Evolutionary conservation across 2,113 vertebrate species (phyloP), one percentile per base, ranked within the genome.

Genomic region (Triplophysa rosa): DNA sequence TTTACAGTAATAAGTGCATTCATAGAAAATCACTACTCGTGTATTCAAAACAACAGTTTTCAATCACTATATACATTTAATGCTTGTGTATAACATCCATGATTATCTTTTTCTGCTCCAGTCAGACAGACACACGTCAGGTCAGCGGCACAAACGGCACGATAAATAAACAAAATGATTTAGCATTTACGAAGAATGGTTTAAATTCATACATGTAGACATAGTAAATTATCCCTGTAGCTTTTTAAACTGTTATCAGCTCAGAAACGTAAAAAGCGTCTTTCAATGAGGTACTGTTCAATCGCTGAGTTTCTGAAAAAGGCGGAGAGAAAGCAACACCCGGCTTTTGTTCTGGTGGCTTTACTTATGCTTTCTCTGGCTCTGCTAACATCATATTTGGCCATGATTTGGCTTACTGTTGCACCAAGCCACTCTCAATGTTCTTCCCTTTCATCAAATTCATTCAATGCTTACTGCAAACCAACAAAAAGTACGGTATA

Each of bases 401-500:
- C 70, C 24, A 26, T 33, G 54, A 45, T 67, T 61, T 61, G 40
- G 63, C 66, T 80, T 75, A 61, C 11, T 23, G 47, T 72, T 61
- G 29, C 67, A 77, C 52, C 47, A 17, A 76, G 23, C 49, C 59
- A 17, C 24, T 26, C 5, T 59, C 67, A 66, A 52, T 23, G 52
- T 52, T 66, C 54, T 58, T 56, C 21, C 17, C 52, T 33, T 63
- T 56, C 52, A 52, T 40, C 62, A 72, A 69, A 68, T 82, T 37
- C 62, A 84, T 17, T 26, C 45, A 62, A 82, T 74, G 64, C 70
- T 80, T 72, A 84, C 67, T 82, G 84, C 56, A 82, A 67, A 84
- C 75, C 83, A 54, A 83, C 74, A 87, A 61, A 81, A 84, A 86
- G 83, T 70, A 86, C 17, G n/a, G 14, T 83, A 70, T 84, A 75